These are phyloP conservation scores for Orius insidiosus DNA, from an alignment of 1,140 invertebrate species.

Conservation along the genomic window DNA sequence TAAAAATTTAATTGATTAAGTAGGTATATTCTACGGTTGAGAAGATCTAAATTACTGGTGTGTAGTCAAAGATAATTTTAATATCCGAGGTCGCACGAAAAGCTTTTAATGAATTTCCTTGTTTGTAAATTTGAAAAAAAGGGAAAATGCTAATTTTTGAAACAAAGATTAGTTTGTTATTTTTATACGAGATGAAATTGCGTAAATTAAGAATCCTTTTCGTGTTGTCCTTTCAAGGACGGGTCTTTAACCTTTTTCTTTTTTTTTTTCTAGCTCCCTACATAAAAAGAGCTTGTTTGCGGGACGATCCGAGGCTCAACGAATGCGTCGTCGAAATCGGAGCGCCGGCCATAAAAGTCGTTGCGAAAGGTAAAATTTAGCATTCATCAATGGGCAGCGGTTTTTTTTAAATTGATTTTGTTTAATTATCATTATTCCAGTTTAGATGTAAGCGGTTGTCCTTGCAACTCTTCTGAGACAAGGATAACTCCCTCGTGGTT, in stretches of 20 bases:
- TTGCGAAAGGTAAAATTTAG: conserved; percentile 27
- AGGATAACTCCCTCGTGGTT: not conserved
- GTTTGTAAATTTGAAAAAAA: too few relatives aligned
- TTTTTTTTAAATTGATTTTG: not conserved
- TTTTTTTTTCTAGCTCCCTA: conserved; percentile 29
- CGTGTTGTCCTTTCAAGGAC: conserved; percentile 26
- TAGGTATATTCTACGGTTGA: too few relatives aligned
- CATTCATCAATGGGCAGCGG: not conserved
- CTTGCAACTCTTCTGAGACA: not conserved
- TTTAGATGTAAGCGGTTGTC: not conserved
- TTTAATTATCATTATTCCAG: not conserved
- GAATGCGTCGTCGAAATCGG: conserved; percentile 30
- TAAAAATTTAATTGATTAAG: too few relatives aligned
- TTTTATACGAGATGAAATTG: too few relatives aligned
- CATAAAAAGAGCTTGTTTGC: conserved; percentile 28
- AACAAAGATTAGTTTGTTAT: too few relatives aligned
- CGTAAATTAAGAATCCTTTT: conserved; percentile 26
- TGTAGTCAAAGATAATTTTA: too few relatives aligned
- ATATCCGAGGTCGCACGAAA: too few relatives aligned
- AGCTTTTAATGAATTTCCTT: too few relatives aligned
- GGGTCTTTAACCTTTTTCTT: conserved; percentile 27
- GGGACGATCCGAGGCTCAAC: conserved; percentile 29
- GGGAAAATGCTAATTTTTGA: too few relatives aligned
- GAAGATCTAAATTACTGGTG: too few relatives aligned
- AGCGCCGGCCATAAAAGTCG: conserved; percentile 25